phyloP scores from a whole-genome alignment of 2,797 vertebrate species.

The Euthynnus affinis region DNA sequence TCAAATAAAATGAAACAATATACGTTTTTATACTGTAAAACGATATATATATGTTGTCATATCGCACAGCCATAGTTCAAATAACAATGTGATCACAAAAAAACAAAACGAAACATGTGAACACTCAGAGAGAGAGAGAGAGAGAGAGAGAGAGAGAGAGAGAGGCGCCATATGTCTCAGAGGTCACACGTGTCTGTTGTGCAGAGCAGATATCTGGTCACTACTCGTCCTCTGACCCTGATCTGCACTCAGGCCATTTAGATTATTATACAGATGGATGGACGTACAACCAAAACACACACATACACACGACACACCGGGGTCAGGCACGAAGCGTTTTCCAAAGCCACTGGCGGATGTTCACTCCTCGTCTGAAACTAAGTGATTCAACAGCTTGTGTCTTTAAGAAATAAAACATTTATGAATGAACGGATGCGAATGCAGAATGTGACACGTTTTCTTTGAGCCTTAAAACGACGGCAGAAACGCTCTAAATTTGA shows the following conservation, averaged over 20 bases:
- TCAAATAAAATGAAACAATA: too few species aligned
- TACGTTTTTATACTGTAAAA: too few species aligned
- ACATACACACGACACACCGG: slow-evolving; percentile 22
- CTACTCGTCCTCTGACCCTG: slow-evolving; percentile 26
- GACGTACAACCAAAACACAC: slow-evolving; percentile 48
- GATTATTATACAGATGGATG: slow-evolving; percentile 64
- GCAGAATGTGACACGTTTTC: not conserved
- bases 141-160: too few species aligned
- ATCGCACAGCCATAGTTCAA: too few species aligned
- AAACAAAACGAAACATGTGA: too few species aligned
- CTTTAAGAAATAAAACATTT: slow-evolving; percentile 5
- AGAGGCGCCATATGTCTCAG: slow-evolving; percentile 49
- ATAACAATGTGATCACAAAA: too few species aligned
- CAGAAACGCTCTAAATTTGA: not conserved
- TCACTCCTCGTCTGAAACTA: not conserved
- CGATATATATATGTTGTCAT: too few species aligned
- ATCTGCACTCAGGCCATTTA: slow-evolving; percentile 43
- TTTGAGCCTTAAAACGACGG: not conserved
- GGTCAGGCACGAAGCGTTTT: not conserved
- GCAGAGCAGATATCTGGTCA: slow-evolving; percentile 39
- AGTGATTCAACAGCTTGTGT: not conserved
- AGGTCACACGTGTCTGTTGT: slow-evolving; percentile 47
- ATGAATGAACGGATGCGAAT: not conserved
- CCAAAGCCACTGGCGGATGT: not conserved
- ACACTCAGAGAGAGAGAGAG: too few species aligned